Evolutionary conservation across 2,888 invertebrate genomes (phyloP), one percentile per base, ranked within the genome.

Genomic region (Leuctra nigra): DNA sequence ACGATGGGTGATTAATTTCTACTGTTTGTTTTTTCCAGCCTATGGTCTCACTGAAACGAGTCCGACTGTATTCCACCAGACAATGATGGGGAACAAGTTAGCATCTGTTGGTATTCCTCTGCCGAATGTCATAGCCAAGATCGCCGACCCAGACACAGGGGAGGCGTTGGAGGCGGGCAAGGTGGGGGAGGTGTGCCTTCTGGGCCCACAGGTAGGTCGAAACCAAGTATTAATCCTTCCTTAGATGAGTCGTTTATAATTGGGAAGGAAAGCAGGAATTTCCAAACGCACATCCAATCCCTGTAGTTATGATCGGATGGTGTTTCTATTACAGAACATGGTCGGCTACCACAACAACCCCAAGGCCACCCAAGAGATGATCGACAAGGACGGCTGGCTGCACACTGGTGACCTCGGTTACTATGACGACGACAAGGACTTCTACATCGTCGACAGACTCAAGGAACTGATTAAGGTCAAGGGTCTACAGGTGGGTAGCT

Each of bases 331-430:
- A 1, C 66, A 81, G 82, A 74, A 88, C 1, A 90, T 90, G 87
- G 80, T 82, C 68, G 88, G 87, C 9, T 91, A 91, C 69, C 79
- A 83, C 69, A 84, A 87, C 64, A 87, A 88, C 67, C 82, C 83
- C 60, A 72, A 79, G 64, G 88, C 88, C 0, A 91, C 89, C 0
- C 76, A 75, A 39, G 84, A 85, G 64, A 86, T 83, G 0, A 74
- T 90, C 9, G 85, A 86, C 67, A 72, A 75, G 4, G 84, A 89
- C 1, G 89, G 89, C n/a, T 91, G 89, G 89, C 73, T 91, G 13
- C 85, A 84, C 67, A 86, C 86, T 0, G 86, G 89, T 1, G 89
- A 91, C 69, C 81, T 90, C 16, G 87, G 82, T 0, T 85, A 85
- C 66, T 85, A 83, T 66, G 87, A 89, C 65, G 82, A 85, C 4